These are phyloP conservation scores for Zophobas atratus DNA, from an alignment of 1,140 invertebrate genomes.

Conservation along the genomic window DNA sequence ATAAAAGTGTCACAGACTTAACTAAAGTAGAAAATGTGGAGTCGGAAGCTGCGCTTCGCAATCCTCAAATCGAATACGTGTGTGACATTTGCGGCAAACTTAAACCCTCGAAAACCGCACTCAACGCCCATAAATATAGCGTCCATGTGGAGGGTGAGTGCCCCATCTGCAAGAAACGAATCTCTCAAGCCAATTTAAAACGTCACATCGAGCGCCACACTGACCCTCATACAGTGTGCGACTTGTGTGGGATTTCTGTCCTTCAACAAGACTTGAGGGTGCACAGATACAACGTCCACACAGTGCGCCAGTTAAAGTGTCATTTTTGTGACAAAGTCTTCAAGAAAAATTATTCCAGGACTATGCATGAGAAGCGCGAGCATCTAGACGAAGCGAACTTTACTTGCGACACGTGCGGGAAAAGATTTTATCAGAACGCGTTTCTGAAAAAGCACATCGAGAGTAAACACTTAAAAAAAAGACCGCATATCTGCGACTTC, in stretches of 20 bases:
- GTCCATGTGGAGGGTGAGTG: no score
- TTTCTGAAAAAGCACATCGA: not conserved
- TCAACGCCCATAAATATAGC: no score
- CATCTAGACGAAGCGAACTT: not conserved
- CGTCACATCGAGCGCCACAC: not conserved
- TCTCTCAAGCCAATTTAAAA: not conserved
- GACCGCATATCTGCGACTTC: not conserved
- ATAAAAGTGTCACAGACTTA: no score
- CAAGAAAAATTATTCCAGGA: not conserved
- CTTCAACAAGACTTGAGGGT: not conserved
- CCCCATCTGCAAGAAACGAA: no score
- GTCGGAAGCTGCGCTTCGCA: no score
- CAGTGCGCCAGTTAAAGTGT: not conserved
- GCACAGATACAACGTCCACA: slow-evolving; percentile 1
- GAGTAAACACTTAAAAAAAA: not conserved
- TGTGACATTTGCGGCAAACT: no score
- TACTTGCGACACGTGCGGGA: slow-evolving; percentile 11
- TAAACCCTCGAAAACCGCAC: no score
- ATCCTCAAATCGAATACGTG: no score
- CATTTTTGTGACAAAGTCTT: not conserved
- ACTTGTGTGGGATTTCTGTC: not conserved
- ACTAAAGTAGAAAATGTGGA: no score
- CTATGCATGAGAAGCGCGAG: not conserved
- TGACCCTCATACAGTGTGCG: not conserved
- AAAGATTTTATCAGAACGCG: not conserved